Base-by-base conservation (phyloP, 2,797 vertebrate genomes). In the Cynodonichthys magdalenae region DNA sequence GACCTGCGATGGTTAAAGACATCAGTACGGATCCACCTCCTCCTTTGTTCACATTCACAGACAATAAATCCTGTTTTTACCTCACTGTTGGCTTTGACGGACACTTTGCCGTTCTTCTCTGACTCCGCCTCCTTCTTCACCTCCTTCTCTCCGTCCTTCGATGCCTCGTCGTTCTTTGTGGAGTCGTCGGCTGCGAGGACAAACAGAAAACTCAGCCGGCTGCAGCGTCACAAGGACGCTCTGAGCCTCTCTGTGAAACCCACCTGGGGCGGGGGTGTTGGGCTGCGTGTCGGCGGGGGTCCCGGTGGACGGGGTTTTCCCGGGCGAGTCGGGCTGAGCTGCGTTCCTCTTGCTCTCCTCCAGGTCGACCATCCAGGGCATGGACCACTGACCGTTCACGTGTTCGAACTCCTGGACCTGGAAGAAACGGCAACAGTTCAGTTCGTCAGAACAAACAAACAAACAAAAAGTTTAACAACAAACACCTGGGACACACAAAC, bases 371-470 rank as follows among this genome's bases (percentile, higher is more conserved):
- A 99, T 94, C 90, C 97, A 97, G 15, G 97, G 97, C 96, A 99
- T 96, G 61, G 97, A 99, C 97, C 97, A 99, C 75, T 96, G 96
- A 4, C 97, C 97, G 0, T 99, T 99, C 14, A 99, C 97, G 0
- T 98, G 96, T 77, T 98, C 97, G 61, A 99, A 99, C 80, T 99
- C 97, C 84, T 99, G 97, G n/a, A 99, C 97, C 97, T 99, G 71
- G 0, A 56, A 36, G 47, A 45, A 44, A 18, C 18, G 36, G 0
- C 5, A 11, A 12, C 4, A 15, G 47, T 27, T 0, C 1, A 11
- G 1, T 65, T 29, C 42, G 34, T 4, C 5, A 0, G 10, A 48
- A 20, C 46, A 24, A 24, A 24, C 19, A 6, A 11, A 39, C 1
- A 12, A 39, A 39, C 36, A 39, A 39, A 39, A 39, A 36, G 34